Evolutionary conservation across 1,140 invertebrate genomes (phyloP), one percentile per base, ranked within the genome.

Genomic region (Drosophila pseudoobscura): DNA sequence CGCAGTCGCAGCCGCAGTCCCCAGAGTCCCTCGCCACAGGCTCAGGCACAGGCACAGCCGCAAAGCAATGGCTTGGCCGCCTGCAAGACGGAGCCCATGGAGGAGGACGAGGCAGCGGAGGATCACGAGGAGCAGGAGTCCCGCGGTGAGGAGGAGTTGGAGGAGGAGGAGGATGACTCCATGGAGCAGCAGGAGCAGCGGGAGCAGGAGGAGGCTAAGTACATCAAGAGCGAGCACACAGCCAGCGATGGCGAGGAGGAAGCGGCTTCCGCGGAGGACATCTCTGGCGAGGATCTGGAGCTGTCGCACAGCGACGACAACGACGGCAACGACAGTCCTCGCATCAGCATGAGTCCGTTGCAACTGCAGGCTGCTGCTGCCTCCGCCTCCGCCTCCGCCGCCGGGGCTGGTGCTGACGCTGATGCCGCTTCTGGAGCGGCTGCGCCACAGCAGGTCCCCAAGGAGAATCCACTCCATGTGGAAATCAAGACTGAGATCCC

Each of bases 391-490:
- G 29, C 20, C 1, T 20, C 35, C 57, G 35, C 51, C 31, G 29
- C 29, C 8, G 29, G 7, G 1, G 8, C 31, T 3, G 29, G 29
- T 26, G 3, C 68, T 6, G 73, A 62, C 29, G 41, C 39, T 9
- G 22, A 47, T 41, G 55, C 83, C 9, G 69, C 75, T 22, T 60
- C 87, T 13, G 35, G 11, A 44, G 58, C 52, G 51, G 64, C 51
- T 26, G 24, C 4, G 20, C 80, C 49, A 91, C 43, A 92, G 92
- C 51, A 68, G 13, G 51, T 56, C 2, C 69, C 73, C 68, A 39
- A 92, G 92, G 62, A 93, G 92, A 58, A 91, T 93, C 94, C 53
- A 82, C 93, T 77, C 77, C 92, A 76, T 92, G 94, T 92, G 87
- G 90, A 91, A 61, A 91, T 91, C 68, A 91, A 91, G 84, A 91